Evolutionary conservation across 2,113 vertebrate genomes (phyloP), one percentile per base, ranked within the genome.

Genomic region (Eulacestoma nigropectus): DNA sequence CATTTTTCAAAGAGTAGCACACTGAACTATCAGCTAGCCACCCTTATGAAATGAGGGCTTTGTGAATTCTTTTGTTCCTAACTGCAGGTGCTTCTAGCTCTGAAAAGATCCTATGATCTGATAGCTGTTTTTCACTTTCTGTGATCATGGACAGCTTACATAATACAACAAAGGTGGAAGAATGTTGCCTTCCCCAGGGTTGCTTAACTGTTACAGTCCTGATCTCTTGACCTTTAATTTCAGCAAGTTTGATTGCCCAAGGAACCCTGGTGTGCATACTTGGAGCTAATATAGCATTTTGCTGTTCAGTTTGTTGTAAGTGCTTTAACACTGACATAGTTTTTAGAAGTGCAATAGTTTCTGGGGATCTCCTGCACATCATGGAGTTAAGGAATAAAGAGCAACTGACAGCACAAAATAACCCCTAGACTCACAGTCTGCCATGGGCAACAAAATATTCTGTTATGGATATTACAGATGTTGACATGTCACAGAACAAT

Each of bases 181-280:
- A 97, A 88, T 96, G 81, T 95, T 98, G 93, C 94, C 76, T 97
- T 98, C 95, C 92, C 92, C 84, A 88, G 89, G 92, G 95, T 70
- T 97, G 94, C 93, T 95, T 97, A 95, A 98, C 97, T n/a, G 97
- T 97, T 97, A 97, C 95, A 91, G 84, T 77, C 74, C 49, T 97
- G 97, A 97, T 97, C 97, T 97, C 94, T 96, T 96, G 96, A 98
- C 98, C 97, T 97, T 97, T 96, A 97, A 98, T 98, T 98, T 97
- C 97, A 96, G 95, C 85, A 94, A 92, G 96, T 97, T 96, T 97
- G 97, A 97, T 98, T 97, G 96, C 96, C 96, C 79, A 41, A 88
- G 95, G 85, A 98, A 93, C 96, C 97, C 97, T 83, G 94, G 83
- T 87, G 96, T 93, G 96, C 93, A 88, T 96, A 94, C 96, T 97